Conservation (phyloP, 2,113 vertebrate genomes). For the Sardina pilchardus region DNA sequence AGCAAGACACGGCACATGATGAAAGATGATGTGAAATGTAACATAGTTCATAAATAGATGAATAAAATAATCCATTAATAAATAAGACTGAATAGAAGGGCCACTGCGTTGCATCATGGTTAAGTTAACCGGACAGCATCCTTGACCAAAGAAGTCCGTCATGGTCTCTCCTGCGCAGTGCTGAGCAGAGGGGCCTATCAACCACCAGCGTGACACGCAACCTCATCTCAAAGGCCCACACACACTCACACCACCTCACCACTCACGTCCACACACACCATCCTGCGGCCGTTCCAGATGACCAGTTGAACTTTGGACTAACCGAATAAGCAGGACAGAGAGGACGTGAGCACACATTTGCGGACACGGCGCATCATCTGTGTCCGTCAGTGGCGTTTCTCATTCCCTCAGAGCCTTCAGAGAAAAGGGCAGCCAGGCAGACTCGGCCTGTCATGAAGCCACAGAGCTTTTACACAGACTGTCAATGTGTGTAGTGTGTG, state of each 20-base stretch:
- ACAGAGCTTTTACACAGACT: neutral
- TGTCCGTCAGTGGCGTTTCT: neutral
- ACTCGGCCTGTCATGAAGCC: neutral
- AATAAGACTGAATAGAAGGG: neutral
- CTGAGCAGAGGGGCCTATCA: neutral
- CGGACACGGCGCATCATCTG: neutral
- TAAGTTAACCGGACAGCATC: neutral
- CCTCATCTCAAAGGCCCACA: neutral
- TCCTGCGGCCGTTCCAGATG: neutral
- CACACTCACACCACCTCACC: neutral
- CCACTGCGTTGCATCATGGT: neutral
- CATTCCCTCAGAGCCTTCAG: neutral
- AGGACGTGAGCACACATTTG: neutral
- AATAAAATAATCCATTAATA: neutral
- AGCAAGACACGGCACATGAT: neutral
- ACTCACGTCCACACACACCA: neutral
- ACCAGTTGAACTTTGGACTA: conserved; percentile 13
- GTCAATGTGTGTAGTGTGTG: neutral
- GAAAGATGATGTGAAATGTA: neutral
- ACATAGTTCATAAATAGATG: neutral
- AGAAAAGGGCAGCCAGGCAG: neutral
- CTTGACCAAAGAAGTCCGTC: neutral
- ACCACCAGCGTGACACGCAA: neutral
- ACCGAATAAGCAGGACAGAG: neutral
- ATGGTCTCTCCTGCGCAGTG: neutral